Evolutionary conservation across 2,888 invertebrate genomes (phyloP).

Genomic region (Philopedon plagiatum): DNA sequence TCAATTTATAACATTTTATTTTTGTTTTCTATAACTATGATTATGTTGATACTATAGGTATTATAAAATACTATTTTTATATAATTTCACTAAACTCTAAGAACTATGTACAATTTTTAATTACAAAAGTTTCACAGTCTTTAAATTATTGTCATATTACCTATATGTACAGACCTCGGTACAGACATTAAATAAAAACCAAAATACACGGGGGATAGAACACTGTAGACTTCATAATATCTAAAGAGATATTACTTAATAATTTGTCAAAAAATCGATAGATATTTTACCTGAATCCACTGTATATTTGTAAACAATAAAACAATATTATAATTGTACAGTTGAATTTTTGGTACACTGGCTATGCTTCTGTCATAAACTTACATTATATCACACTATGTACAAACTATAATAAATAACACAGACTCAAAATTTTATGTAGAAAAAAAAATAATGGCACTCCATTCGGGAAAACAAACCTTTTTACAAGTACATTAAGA

Average conservation of each 20-base stretch:
- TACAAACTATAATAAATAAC: conserved; percentile 16
- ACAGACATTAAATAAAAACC: background rate
- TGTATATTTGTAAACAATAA: background rate
- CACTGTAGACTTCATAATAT: no score
- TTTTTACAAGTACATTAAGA: conserved; percentile 3
- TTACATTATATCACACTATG: background rate
- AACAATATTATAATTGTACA: no score
- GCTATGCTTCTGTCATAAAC: background rate
- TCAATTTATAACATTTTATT: conserved; percentile 18
- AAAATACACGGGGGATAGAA: background rate
- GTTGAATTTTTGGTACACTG: conserved; percentile 8
- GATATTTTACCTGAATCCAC: no score
- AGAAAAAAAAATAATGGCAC: conserved; percentile 12
- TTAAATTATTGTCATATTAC: conserved; percentile 43
- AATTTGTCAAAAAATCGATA: no score
- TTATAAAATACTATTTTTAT: conserved; percentile 26
- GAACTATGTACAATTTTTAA: conserved; percentile 9
- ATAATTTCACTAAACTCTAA: background rate
- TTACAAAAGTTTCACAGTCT: conserved; percentile 37
- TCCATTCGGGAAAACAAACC: background rate
- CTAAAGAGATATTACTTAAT: no score
- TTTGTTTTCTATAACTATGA: conserved; percentile 12
- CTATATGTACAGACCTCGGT: conserved; percentile 23
- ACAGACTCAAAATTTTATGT: conserved; percentile 1
- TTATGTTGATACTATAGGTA: conserved; percentile 21